Evolutionary conservation across 2,113 vertebrate genomes (phyloP), one percentile per base, ranked within the genome.

Genomic region (Mastomys natalensis): DNA sequence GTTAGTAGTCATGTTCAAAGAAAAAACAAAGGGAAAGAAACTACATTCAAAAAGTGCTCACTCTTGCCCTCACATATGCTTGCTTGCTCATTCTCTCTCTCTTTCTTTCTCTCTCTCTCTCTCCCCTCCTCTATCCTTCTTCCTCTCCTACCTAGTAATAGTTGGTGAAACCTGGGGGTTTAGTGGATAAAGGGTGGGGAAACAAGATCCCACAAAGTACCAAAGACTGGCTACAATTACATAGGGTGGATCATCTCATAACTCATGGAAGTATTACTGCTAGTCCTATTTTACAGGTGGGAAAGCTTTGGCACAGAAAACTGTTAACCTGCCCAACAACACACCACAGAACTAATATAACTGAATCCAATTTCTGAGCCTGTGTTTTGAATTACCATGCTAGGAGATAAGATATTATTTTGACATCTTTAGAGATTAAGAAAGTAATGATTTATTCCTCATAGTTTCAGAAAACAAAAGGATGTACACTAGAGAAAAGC

Each of bases 401-500:
- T 80, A 87, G 9, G 9, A 96, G 21, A 86, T 4, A 73, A 78
- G 15, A 68, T 48, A 91, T 29, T 85, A 93, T 73, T 62, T 77
- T 95, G 51, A 66, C 51, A 91, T 64, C 77, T 94, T 93, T 40
- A 81, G 64, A 88, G 37, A 70, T 60, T 87, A 94, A 92, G 31
- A 88, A 81, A 94, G 11, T 73, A 89, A 77, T 48, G 72, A 93
- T 40, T 89, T 89, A 45, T 51, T 84, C 40, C 62, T 29, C 51
- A 13, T 73, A 92, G 89, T 93, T 92, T 95, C 81, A 88, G 62
- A 89, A 94, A 97, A 72, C 29, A 88, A 93, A 94, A 90, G 66
- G 43, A 70, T 68, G 60, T 17, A 84, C 55, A 88, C 43, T 85
- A 88, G 37, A 90, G 43, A 92, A 94, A 92, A 94, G 70, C 3